Evolutionary conservation across 2,797 vertebrate genomes (phyloP), one percentile per base, ranked within the genome.

Genomic region (Arnoldichthys spilopterus): DNA sequence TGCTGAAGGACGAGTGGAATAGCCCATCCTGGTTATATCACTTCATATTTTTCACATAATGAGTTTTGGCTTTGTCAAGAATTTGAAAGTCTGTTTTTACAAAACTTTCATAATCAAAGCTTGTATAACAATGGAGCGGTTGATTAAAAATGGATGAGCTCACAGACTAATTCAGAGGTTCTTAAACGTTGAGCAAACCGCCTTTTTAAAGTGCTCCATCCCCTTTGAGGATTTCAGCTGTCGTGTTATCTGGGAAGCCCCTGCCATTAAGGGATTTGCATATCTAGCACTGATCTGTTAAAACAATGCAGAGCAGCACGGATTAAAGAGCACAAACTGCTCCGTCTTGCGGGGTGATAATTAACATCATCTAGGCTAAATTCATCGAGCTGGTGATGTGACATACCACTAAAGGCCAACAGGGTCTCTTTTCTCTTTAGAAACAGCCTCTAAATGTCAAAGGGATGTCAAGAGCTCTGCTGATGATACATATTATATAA

Each of bases 251-350:
- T 77, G 66, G 20, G 53, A 74, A 84, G 76, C 76, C 79, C 79
- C 49, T 54, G 49, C 84, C 71, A 87, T 87, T 83, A 81, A 76
- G 49, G 81, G 85, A 85, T 88, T 85, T 85, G 77, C 84, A 85
- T 86, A 88, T 88, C 86, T 81, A 68, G 74, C 30, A 49, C 51
- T 56, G 72, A 84, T 81, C 84, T 85, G 79, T 67, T 68, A 80
- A 85, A 78, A 85, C 72, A 82, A 79, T 84, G 78, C 73, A 79
- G 73, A 64, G 47, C 82, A 78, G 77, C 24, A 53, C 58, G 81
- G 81, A 83, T 85, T 82, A 83, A 74, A 62, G 75, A 80, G 74
- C 79, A 78, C 75, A 79, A 69, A 83, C 82, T 85, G 84, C 81
- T 87, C 77, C 64, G 77, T 85, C 62, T 85, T 81, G 79, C 79